Evolutionary conservation across 2,113 vertebrate genomes (phyloP), one percentile per base, ranked within the genome.

Genomic region (Pachycephala philippinensis): DNA sequence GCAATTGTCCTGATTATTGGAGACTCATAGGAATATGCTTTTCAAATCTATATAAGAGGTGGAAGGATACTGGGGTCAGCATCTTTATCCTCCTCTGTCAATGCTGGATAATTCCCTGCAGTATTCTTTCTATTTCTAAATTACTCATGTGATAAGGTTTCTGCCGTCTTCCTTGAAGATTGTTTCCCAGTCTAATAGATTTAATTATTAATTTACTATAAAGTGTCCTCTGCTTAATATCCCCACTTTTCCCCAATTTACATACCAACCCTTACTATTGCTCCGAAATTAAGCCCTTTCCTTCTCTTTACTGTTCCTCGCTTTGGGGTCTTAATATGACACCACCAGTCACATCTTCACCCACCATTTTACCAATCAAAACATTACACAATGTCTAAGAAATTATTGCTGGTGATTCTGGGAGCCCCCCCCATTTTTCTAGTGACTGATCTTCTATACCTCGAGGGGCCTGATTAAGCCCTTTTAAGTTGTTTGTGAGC

Each of bases 1-100:
- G 87, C 80, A 90, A 93, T 92, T 96, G 93, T 95, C 94, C 90
- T 96, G 91, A 91, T 97, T 97, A 94, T 94, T 14, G 49, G 78
- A 93, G 71, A 60, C 90, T 96, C 87, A 39, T 37, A 90, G 87
- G 91, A 96, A 92, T 91, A 95, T 71, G 60, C 84, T 95, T 90
- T 89, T 90, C 10, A 15, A 95, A 96, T 93, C 81, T 94, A 47
- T 66, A 78, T 72, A 78, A 81, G 72, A 95, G 71, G 40, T 69
- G 40, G 86, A 76, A 92, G 68, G 87, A 90, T 94, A 89, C 63
- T 85, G 77, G 65, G 95, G 95, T 95, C 90, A 96, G 79, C 86
- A 85, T 89, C 92, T 97, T 94, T 92, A 92, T 93, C 91, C 61
- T 87, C 57, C 93, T 91, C 78, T 95, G 66, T 97, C 93, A 94